Evolutionary conservation across 2,113 vertebrate genomes (phyloP).

Genomic region (Muntiacus muntjak): DNA sequence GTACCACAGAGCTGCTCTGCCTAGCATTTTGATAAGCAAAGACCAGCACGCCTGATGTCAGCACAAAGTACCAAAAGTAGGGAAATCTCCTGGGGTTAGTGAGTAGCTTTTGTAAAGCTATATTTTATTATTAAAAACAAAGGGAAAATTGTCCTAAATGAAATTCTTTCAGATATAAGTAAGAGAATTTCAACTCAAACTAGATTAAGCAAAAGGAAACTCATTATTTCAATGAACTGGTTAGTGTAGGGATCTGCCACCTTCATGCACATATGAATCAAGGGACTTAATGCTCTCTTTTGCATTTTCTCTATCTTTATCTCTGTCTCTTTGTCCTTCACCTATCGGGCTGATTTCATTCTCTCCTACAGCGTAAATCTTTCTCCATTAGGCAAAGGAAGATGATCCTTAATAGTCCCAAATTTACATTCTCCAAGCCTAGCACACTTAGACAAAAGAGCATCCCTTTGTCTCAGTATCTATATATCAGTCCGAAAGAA

Average conservation of each 20-base stretch:
- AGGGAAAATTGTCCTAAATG: not conserved
- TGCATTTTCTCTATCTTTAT: not conserved
- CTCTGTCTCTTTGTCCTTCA: not conserved
- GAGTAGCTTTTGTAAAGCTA: not conserved
- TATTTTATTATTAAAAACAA: not conserved
- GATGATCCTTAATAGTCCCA: not conserved
- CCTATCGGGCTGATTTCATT: not conserved
- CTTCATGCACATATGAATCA: not conserved
- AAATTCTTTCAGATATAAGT: not conserved
- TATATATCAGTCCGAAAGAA: not conserved
- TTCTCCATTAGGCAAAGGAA: not conserved
- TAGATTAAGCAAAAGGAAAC: not conserved
- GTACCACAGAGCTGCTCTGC: not conserved
- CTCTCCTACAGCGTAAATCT: not conserved
- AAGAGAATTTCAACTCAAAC: not conserved
- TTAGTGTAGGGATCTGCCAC: not conserved
- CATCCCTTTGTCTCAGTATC: not conserved
- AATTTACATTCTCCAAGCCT: not conserved
- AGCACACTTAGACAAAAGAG: not conserved
- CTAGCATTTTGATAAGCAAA: not conserved
- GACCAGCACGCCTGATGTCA: too few relatives aligned
- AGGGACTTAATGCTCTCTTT: not conserved
- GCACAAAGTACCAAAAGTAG: not conserved
- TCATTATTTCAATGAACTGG: not conserved
- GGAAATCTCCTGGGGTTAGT: not conserved